Conservation (phyloP, 2,797 vertebrate species). For the Carcharodon carcharias region DNA sequence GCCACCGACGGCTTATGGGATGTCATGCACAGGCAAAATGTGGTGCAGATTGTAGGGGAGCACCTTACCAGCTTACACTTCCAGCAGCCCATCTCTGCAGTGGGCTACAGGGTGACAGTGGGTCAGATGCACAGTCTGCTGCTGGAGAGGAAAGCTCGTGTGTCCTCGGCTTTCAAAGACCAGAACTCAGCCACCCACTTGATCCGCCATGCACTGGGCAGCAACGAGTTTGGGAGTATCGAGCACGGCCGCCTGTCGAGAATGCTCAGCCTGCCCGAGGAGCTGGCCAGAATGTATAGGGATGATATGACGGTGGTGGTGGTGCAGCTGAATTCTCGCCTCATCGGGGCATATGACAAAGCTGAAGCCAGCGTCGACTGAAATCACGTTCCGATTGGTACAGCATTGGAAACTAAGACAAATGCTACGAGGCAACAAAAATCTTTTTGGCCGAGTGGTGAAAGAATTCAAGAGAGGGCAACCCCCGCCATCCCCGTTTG, state of each 20-base stretch:
- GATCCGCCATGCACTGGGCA: constrained; percentile 54
- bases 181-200: constrained; percentile 53
- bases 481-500: no score
- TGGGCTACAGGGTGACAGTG: constrained; percentile 44
- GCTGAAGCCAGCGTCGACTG: neutral
- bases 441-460: neutral
- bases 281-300: constrained; percentile 55
- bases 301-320: constrained; percentile 59
- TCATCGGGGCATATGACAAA: constrained; percentile 26
- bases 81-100: constrained; percentile 48
- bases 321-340: constrained; percentile 51
- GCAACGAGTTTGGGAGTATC: constrained; percentile 52
- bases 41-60: constrained; percentile 53
- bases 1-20: constrained; percentile 59
- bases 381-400: neutral
- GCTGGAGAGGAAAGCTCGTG: constrained; percentile 48
- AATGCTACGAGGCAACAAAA: neutral
- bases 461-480: no score
- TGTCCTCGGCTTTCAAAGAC: constrained; percentile 50
- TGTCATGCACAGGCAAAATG: constrained; percentile 56
- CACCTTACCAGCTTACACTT: constrained; percentile 52
- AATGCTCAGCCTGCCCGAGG: constrained; percentile 54
- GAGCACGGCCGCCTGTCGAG: constrained; percentile 48
- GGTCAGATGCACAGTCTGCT: constrained; percentile 51
- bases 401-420: neutral